Evolutionary conservation across 2,113 vertebrate species (phyloP), one percentile per base, ranked within the genome.

Genomic region (Otolemur garnettii): DNA sequence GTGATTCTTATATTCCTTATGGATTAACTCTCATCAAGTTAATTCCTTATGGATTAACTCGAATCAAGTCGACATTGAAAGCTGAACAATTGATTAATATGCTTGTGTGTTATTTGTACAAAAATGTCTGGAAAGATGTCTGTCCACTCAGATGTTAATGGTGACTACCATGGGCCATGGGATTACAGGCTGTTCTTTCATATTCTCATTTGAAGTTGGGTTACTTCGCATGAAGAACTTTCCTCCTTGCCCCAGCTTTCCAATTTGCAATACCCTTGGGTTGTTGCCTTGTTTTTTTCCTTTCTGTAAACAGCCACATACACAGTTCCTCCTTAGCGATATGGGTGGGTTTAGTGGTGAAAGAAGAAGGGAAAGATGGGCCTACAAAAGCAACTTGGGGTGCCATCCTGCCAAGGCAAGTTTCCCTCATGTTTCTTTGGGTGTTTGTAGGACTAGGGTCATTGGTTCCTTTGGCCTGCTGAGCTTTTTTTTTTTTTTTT

Each of bases 321-420:
- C 0, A 2, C 3, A 71, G 7, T 9, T 75, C 79, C 60, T 79
- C 35, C 24, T 42, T 64, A 18, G 42, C 72, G 64, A n/a, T 9
- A n/a, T 42, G 60, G 4, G 22, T 62, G 35, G 35, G 24, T 26
- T 45, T 66, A 19, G 38, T 24, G 59, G 18, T 45, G 33, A 77
- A 30, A 64, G 45, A 38, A 28, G 28, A 53, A 35, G 33, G 30
- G 24, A 30, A 78, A 74, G 33, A 3, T 82, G 35, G 69, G 19
- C 26, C 15, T 28, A 33, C 7, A 30, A 30, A 74, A 84, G 14
- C 60, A 68, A 33, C 6, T 12, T 35, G 45, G 26, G 35, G 4
- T 4, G 8, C 22, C 19, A 0, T 2, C 15, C 7, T 53, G 7
- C 68, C 45, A 4, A 14, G 24, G 26, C 8, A 6, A 14, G 0